Base-by-base conservation (phyloP, 2,113 vertebrate genomes). In the Anguilla japonica region DNA sequence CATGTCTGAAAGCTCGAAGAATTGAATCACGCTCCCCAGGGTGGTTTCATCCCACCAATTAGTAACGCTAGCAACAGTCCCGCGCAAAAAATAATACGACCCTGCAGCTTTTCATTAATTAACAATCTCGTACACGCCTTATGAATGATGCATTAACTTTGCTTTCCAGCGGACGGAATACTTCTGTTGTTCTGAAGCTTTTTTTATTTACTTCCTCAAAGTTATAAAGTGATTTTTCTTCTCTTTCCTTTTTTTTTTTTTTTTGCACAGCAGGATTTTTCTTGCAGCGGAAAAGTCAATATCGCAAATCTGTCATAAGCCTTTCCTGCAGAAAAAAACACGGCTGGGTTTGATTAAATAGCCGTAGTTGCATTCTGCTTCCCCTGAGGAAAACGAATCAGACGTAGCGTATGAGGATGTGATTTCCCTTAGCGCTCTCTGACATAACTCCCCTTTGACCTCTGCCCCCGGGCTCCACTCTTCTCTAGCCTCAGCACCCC, bases 21-120 rank as follows among this genome's bases (percentile, higher is more conserved):
- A 56, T 67, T 26, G 40, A 86, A 57, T 43, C 56, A 34, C 75
- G 39, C 50, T 26, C 79, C 79, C 79, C 56, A 34, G 26, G 82
- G 53, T 39, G 41, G 79, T 81, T 39, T 67, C 79, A 86, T 82
- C 79, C 60, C 53, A n/a, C 85, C 85, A 82, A 67, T 86, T 86
- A 86, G 85, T 86, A 79, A 86, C 80, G 56, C 56, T 79, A 82
- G 56, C 79, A 82, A 80, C 85, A 82, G 85, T 82, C 79, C 79
- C 82, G 50, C 79, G 29, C 16, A 57, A n/a, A 34, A 34, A 34
- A 34, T 0, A 67, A 34, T n/a, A 34, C 41, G 41, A 67, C 85
- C 56, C 57, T 43, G 14, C 53, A 43, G 79, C 79, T 26, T 67
- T 67, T 80, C 85, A 67, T 86, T 86, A 67, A 86, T 86, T 86